Conservation (phyloP, 2,888 invertebrate species). For the Amiota communis region DNA sequence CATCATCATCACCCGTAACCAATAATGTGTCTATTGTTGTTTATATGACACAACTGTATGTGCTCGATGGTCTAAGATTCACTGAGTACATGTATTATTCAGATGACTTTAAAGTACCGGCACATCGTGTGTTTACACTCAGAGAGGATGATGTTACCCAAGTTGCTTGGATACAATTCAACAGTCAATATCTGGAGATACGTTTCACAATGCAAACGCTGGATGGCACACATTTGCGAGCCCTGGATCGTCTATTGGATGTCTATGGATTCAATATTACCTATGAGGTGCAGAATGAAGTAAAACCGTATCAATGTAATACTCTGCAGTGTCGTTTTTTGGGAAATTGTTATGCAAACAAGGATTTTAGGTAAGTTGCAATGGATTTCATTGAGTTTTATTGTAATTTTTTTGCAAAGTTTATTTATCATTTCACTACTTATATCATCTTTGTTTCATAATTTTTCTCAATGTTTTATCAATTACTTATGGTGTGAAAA, state of each 20-base stretch:
- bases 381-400: conserved; percentile 27
- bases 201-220: conserved; percentile 82
- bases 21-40: conserved; percentile 83
- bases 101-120: conserved; percentile 80
- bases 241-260: conserved; percentile 84
- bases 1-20: conserved; percentile 43
- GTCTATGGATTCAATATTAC: conserved; percentile 95
- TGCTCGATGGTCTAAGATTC: conserved; percentile 83
- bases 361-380: conserved; percentile 81
- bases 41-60: conserved; percentile 91
- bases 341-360: conserved; percentile 85
- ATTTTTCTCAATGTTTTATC: too few relatives aligned
- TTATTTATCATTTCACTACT: too few relatives aligned
- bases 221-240: conserved; percentile 88
- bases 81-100: conserved; percentile 86
- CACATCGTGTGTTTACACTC: conserved; percentile 79
- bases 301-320: conserved; percentile 80
- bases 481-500: too few relatives aligned
- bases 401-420: too few relatives aligned
- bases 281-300: conserved; percentile 82
- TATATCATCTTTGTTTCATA: too few relatives aligned
- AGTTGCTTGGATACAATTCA: conserved; percentile 77
- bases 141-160: conserved; percentile 84
- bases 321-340: conserved; percentile 87
- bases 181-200: conserved; percentile 84